phyloP scores from a whole-genome alignment of 2,888 invertebrate species.

The Calephelis perditalis region DNA sequence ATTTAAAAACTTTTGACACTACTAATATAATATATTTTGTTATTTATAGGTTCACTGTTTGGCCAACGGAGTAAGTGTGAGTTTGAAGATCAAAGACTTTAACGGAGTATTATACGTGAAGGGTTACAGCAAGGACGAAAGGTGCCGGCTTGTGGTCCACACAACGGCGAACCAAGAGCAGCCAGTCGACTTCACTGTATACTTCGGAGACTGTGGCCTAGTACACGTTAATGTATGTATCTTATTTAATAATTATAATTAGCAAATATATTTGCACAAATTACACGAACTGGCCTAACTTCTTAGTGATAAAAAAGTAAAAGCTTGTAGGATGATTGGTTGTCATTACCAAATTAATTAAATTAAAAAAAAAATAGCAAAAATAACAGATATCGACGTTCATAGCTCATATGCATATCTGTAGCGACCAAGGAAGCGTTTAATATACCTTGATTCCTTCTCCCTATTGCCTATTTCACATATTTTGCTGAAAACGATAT shows the following conservation, averaged over 20 bases:
- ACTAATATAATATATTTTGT: neutral
- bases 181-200: conserved; percentile 90
- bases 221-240: conserved; percentile 90
- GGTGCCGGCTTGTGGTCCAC: conserved; percentile 89
- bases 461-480: no score
- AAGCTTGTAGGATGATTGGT: neutral
- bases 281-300: no score
- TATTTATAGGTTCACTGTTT: conserved; percentile 85
- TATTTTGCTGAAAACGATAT: no score
- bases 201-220: conserved; percentile 94
- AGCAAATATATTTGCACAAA: no score
- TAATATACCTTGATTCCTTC: no score
- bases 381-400: no score
- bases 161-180: conserved; percentile 83
- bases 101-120: conserved; percentile 95
- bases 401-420: no score
- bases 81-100: conserved; percentile 88
- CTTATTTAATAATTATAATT: neutral
- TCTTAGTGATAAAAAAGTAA: no score
- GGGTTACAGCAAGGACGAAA: conserved; percentile 95
- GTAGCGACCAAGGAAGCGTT: no score
- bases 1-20: no score
- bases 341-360: neutral
- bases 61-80: conserved; percentile 94
- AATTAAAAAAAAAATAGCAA: no score